Conservation (phyloP, 2,113 vertebrate genomes). For the Riparia riparia region DNA sequence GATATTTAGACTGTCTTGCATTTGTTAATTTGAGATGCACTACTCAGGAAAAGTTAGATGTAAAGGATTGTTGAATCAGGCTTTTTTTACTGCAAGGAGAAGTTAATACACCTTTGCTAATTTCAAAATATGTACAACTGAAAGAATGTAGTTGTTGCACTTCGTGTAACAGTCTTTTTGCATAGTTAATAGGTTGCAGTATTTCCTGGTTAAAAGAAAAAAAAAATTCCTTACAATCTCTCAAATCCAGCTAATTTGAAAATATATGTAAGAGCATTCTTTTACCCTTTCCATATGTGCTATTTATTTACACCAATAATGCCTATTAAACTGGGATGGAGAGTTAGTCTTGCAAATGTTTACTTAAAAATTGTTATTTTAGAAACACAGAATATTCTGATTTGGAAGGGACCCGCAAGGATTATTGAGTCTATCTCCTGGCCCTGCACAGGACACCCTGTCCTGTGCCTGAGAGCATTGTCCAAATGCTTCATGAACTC, state of each 20-base stretch:
- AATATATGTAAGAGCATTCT: neutral
- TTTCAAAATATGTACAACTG: neutral
- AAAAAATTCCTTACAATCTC: neutral
- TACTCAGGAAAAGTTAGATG: neutral
- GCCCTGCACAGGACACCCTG: neutral
- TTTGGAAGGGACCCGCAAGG: neutral
- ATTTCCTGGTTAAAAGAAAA: neutral
- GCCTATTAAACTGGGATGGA: neutral
- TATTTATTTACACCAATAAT: neutral
- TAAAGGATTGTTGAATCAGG: neutral
- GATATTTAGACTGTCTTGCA: neutral
- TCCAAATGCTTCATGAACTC: neutral
- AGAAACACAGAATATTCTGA: neutral
- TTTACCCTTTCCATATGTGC: neutral
- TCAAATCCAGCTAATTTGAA: neutral
- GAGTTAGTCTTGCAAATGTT: neutral
- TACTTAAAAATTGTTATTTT: neutral
- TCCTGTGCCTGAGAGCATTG: neutral
- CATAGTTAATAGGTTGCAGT: neutral
- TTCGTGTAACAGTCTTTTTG: neutral
- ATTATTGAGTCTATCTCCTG: neutral
- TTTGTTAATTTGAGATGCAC: neutral
- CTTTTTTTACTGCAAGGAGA: neutral
- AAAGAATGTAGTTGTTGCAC: neutral
- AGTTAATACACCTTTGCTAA: neutral